These are phyloP conservation scores for Sycophila sp. DNA, from an alignment of 1,140 invertebrate genomes.

Conservation along the genomic window DNA sequence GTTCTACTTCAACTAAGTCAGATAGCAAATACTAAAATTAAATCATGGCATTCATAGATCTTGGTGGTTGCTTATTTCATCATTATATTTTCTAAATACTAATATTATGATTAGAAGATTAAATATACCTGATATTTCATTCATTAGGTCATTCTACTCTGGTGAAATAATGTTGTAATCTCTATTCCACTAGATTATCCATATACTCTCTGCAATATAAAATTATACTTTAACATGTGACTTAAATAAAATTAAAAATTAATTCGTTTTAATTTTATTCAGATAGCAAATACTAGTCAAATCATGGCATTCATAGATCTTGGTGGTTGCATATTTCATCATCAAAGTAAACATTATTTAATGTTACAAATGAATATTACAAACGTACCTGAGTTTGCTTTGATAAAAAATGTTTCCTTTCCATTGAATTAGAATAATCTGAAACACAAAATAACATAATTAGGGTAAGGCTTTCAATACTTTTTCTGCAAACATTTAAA, in stretches of 20 bases:
- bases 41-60: conserved; percentile 49
- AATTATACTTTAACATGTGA: too few relatives aligned
- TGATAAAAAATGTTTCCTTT: background rate
- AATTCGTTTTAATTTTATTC: background rate
- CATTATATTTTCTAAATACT: conserved; percentile 11
- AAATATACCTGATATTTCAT: background rate
- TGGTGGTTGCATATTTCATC: conserved; percentile 26
- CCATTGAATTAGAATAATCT: background rate
- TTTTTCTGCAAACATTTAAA: too few relatives aligned
- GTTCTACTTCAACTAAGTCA: conserved; percentile 18
- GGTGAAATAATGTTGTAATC: too few relatives aligned
- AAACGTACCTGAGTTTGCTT: too few relatives aligned
- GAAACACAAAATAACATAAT: background rate
- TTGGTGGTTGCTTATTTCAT: conserved; percentile 44
- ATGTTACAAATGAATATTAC: background rate
- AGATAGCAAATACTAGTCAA: conserved; percentile 41
- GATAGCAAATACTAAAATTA: conserved; percentile 45
- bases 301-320: conserved; percentile 40
- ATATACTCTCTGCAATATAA: too few relatives aligned
- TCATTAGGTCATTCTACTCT: too few relatives aligned
- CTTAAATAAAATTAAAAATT: background rate
- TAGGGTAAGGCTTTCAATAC: too few relatives aligned
- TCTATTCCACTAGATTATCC: too few relatives aligned
- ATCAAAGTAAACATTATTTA: background rate
- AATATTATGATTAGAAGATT: background rate